phyloP scores from a whole-genome alignment of 1,140 invertebrate species.

The Olivierus martensii region DNA sequence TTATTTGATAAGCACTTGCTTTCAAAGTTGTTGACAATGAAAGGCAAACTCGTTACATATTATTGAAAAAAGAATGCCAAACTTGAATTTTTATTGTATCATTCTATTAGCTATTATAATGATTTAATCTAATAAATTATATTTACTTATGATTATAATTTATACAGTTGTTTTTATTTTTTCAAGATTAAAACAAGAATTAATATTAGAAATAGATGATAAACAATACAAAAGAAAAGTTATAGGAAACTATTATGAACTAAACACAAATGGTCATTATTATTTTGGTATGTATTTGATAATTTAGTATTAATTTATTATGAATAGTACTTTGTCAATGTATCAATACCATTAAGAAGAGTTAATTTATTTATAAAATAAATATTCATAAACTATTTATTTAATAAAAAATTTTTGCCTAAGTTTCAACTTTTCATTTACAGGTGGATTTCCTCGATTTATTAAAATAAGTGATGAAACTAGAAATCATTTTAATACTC shows the following conservation, averaged over 20 bases:
- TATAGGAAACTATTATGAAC: conserved; percentile 14
- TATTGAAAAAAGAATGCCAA: too few relatives aligned
- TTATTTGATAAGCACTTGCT: too few relatives aligned
- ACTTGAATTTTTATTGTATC: too few relatives aligned
- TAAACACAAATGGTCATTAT: conserved; percentile 14
- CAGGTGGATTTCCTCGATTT: conserved; percentile 10
- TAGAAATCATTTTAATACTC: conserved; percentile 11
- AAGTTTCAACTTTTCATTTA: too few relatives aligned
- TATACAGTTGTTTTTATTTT: too few relatives aligned
- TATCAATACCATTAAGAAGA: background rate
- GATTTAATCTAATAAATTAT: too few relatives aligned
- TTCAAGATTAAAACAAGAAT: conserved; percentile 7
- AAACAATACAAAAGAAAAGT: conserved; percentile 10
- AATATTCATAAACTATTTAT: too few relatives aligned
- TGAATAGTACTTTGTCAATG: background rate
- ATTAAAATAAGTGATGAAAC: conserved; percentile 14
- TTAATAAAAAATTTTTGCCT: too few relatives aligned
- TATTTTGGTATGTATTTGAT: conserved; percentile 8
- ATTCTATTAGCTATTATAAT: too few relatives aligned
- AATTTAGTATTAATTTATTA: background rate
- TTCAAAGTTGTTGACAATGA: too few relatives aligned
- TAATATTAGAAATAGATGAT: conserved; percentile 11
- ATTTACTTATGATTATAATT: too few relatives aligned
- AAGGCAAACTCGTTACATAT: too few relatives aligned
- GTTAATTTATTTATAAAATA: background rate